phyloP scores from a whole-genome alignment of 2,797 vertebrate species.

The Geotrypetes seraphini region DNA sequence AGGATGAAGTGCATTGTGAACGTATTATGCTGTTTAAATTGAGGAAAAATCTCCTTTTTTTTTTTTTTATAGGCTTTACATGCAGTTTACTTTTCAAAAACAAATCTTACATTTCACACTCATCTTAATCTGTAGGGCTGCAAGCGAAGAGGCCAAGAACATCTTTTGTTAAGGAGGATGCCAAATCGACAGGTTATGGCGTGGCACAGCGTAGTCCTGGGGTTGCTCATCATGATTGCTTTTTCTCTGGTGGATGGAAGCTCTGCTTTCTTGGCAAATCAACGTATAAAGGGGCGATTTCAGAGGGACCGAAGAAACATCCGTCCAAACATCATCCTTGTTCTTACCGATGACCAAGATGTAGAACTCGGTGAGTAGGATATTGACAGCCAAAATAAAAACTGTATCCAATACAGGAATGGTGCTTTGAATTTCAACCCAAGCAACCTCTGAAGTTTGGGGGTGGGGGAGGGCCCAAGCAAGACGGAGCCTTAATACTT shows the following conservation, averaged over 20 bases:
- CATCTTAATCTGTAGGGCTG: constrained; percentile 24
- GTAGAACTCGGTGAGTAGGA: constrained; percentile 84
- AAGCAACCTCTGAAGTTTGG: no score
- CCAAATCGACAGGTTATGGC: constrained; percentile 59
- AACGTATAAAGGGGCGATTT: constrained; percentile 78
- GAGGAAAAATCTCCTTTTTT: no score
- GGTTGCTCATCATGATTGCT: constrained; percentile 53
- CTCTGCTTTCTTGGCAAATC: constrained; percentile 64
- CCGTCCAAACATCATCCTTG: constrained; percentile 92
- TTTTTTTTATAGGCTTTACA: no score
- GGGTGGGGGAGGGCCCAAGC: no score
- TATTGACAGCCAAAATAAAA: no score
- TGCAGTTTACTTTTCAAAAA: no score
- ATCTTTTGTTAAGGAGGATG: constrained; percentile 10
- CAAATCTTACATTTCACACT: no score
- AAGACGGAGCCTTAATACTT: no score
- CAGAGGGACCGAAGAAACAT: constrained; percentile 92
- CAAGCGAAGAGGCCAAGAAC: constrained; percentile 22
- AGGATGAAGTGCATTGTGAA: no score
- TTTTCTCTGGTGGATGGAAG: constrained; percentile 52
- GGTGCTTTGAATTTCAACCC: no score
- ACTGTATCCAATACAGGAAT: no score
- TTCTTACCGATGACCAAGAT: constrained; percentile 93
- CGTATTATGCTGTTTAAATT: no score
- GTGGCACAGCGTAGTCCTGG: constrained; percentile 35